Conservation (phyloP, 2,888 invertebrate species). For the Julus scanicus region DNA sequence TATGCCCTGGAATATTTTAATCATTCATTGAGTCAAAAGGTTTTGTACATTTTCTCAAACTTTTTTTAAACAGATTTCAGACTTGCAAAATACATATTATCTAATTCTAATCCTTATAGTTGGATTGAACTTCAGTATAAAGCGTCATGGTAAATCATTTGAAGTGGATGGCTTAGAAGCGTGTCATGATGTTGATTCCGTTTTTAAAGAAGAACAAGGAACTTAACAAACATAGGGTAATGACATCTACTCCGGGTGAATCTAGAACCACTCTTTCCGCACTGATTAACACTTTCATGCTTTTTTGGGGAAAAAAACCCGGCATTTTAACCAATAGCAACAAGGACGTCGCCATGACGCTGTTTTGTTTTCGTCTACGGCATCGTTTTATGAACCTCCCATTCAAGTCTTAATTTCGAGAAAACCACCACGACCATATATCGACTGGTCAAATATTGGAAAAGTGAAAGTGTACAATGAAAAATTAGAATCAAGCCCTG, state of each 20-base stretch:
- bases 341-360: slow-evolving; percentile 25
- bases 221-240: neutral
- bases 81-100: too few species aligned
- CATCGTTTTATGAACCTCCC: neutral
- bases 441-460: neutral
- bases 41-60: too few species aligned
- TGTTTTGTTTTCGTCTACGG: neutral
- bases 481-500: neutral
- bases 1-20: too few species aligned
- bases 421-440: neutral
- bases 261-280: slow-evolving; percentile 8
- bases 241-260: neutral
- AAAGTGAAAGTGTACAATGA: neutral
- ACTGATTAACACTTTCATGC: neutral
- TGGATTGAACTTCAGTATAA: too few species aligned
- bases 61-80: too few species aligned
- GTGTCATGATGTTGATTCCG: neutral
- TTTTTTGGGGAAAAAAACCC: neutral
- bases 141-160: too few species aligned
- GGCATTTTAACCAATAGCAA: neutral
- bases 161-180: too few species aligned
- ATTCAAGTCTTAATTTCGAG: neutral
- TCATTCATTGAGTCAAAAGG: too few species aligned
- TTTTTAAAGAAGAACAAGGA: neutral
- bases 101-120: too few species aligned